Base-by-base conservation (phyloP, 1,140 invertebrate species). In the Tetramorium simillimum region DNA sequence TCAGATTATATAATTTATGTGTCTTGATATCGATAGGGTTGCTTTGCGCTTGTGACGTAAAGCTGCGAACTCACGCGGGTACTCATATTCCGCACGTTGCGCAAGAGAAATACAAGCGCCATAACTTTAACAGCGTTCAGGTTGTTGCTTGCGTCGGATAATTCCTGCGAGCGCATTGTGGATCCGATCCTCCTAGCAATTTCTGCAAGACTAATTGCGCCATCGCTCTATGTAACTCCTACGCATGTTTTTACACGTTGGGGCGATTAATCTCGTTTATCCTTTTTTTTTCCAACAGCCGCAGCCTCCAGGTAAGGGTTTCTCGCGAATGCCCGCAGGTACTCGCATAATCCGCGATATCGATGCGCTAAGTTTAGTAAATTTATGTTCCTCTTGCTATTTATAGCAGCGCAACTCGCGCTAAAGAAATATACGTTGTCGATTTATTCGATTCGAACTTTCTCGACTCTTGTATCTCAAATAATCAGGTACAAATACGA, bases 261-360 rank as follows among this genome's bases (percentile, higher is more conserved):
- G 21, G 14, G 60, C 60, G 80, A 89, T 89, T 89, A 86, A 89
- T 89, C 84, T 81, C 70, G 37, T 89, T 89, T 70, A 82, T 60
- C 21, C 21, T 58, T 72, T 24, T 80, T 53, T 51, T 58, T 72
- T n/a, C 33, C 28, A 18, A 33, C 53, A 24, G 24, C 33, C n/a
- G 16, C 6, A 28, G 40, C 12, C 40, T 49, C 2, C 53, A 84
- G 69, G 53, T 49, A 60, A 75, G 53, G 24, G 40, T 73, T 75
- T 62, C 24, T 33, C 21, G n/a, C 65, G 80, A 62, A 72, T 12
- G 24, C 14, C 16, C 49, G 24, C 24, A 40, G 33, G 28, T 24
- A 43, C 14, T 18, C 40, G 21, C n/a, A 75, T 49, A 46, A 58
- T 24, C 24, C 28, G 37, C n/a, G 77, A 10, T 72, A 75, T 80